Conservation (phyloP, 1,140 invertebrate genomes). For the Drosophila setifemur region DNA sequence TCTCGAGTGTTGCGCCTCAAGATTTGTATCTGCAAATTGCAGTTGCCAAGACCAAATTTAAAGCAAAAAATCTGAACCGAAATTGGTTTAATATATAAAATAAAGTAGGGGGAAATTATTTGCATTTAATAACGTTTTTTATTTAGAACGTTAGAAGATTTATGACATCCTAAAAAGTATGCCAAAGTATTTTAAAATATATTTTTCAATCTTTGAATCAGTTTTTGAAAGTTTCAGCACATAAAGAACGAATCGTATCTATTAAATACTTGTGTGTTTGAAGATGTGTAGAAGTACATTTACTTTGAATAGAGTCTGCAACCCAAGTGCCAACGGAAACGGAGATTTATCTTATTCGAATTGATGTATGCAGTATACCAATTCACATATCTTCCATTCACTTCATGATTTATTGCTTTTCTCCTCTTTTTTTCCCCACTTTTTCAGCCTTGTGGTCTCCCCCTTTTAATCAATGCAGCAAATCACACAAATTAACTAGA, state of each 20-base stretch:
- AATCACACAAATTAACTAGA: slow-evolving; percentile 78
- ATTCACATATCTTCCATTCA: not conserved
- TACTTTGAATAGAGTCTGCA: no score
- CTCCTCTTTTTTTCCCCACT: not conserved
- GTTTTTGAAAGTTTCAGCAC: not conserved
- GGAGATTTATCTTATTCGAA: no score
- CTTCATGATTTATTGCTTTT: slow-evolving; percentile 13
- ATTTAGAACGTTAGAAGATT: no score
- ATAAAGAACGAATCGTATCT: no score
- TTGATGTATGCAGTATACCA: no score
- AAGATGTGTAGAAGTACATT: no score
- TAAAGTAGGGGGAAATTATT: no score
- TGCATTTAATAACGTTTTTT: no score
- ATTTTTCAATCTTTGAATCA: not conserved
- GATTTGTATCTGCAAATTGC: slow-evolving; percentile 59
- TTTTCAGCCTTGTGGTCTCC: no score
- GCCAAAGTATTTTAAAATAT: not conserved
- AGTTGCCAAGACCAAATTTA: slow-evolving; percentile 27
- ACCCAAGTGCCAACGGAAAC: no score
- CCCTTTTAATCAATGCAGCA: slow-evolving; percentile 49
- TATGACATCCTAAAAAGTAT: not conserved
- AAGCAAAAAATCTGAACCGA: not conserved
- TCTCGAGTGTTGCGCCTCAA: slow-evolving; percentile 13
- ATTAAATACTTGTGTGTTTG: no score
- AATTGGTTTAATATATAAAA: no score